Base-by-base conservation (phyloP, 2,888 invertebrate genomes). In the Agrenia bidenticulata region DNA sequence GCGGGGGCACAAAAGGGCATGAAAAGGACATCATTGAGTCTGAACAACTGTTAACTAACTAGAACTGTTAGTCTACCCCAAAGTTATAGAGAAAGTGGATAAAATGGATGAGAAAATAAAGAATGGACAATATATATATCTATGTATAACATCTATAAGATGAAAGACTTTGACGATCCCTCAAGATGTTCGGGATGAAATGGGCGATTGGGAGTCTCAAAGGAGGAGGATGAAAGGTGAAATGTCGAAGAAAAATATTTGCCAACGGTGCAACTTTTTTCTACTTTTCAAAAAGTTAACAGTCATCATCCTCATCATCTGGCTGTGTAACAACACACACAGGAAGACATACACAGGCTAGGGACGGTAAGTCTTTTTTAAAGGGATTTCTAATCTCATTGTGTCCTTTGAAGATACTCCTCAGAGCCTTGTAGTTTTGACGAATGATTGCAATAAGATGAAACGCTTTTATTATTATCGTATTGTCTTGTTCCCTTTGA, bases 261-360 rank as follows among this genome's bases (percentile, higher is more conserved):
- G 67, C 67, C 54, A 61, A 53, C 62, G 60, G 58, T 63, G 67
- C 67, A 67, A 67, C 62, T 45, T 45, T 45, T 32, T 32, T 67
- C 63, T 67, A 39, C 32, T 32, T 32, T 32, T 37, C 62, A 57
- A 57, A n/a, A 57, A 41, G 54, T 54, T 57, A 57, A 57, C 55
- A 55, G 55, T 55, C 17, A 41, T 57, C 57, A 57, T 41, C 57
- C 37, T 37, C 41, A 57, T 37, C 41, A 55, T 55, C 32, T 27
- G 27, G 24, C 15, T 55, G 15, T 17, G 2, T 23, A 51, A 17
- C 51, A 51, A 51, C 2, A 23, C 2, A 15, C 9, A 7, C 4
- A 19, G 15, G 45, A 9, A 19, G 45, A 11, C 32, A 11, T 7
- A 32, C 4, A 32, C 5, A 32, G 45, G 4, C 4, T 45, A 9